Evolutionary conservation across 1,140 invertebrate genomes (phyloP), one percentile per base, ranked within the genome.

Genomic region (Lucilia cuprina): DNA sequence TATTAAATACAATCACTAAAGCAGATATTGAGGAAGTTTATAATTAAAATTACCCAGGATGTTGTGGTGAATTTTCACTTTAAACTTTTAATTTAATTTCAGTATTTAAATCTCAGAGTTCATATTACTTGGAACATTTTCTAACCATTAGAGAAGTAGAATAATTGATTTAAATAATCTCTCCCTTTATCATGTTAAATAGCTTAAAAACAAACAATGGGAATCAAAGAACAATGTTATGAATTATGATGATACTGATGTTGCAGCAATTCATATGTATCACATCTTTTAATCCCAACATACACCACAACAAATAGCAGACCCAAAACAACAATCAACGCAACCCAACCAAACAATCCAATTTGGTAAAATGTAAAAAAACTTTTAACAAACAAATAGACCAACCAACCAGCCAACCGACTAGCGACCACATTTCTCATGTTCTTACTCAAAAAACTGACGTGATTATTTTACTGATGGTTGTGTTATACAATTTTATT

Each of bases 401-500:
- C 13, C 14, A 12, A 60, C 13, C n/a, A 19, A 70, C 21, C 19
- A 70, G 2, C 19, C 65, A 21, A 70, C 8, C 7, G 7, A 70
- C 8, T 10, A 70, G 19, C 19, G 65, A 70, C 65, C 19, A 70
- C 65, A 21, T 21, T 25, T 25, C 65, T 70, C 65, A 70, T 70
- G 19, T 70, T 70, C 65, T 21, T 55, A 14, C 50, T 55, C 0
- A 55, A 55, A 21, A n/a, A 70, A 49, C 19, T 19, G 41, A 49
- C 19, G 77, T 80, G 77, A 80, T 78, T 80, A 35, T 80, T 80
- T 55, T 55, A 13, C 50, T 55, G 50, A 55, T 55, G 25, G 50
- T 55, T 77, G 74, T 77, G 74, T 77, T 77, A 77, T 14, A 41
- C 9, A 30, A 3, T 35, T 34, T 55, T 55, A 12, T 55, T 80